These are phyloP conservation scores for Morone chrysops DNA, from an alignment of 2,113 vertebrate species.

Conservation along the genomic window DNA sequence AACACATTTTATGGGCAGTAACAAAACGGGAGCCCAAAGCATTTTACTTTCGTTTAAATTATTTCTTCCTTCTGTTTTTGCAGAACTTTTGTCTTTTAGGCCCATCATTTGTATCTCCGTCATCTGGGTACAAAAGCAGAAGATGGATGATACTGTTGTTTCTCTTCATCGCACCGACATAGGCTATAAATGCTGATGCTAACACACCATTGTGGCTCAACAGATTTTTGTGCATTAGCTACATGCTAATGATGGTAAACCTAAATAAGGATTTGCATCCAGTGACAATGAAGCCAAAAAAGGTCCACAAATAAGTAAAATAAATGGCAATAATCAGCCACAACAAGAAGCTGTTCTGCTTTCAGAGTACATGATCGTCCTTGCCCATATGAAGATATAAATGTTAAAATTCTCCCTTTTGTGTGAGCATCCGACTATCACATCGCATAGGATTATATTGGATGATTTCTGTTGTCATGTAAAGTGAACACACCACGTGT, in stretches of 20 bases:
- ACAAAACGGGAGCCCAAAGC: neutral
- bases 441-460: too few species aligned
- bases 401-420: too few species aligned
- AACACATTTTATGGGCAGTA: slow-evolving; percentile 8
- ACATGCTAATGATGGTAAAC: neutral
- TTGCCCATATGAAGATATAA: too few species aligned
- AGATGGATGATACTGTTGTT: neutral
- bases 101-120: neutral
- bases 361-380: neutral
- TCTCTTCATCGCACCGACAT: slow-evolving; percentile 15
- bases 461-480: too few species aligned
- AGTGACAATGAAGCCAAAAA: neutral
- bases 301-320: neutral
- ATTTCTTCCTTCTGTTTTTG: neutral
- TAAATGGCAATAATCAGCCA: neutral
- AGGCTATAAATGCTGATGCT: slow-evolving; percentile 5
- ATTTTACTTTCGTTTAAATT: neutral
- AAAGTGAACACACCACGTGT: too few species aligned
- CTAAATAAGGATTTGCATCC: neutral
- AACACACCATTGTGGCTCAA: neutral
- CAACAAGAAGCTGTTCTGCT: too few species aligned
- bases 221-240: slow-evolving; percentile 13
- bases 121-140: slow-evolving; percentile 32
- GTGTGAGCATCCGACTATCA: too few species aligned
- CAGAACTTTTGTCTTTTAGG: slow-evolving; percentile 1